These are phyloP conservation scores for Rhadina sibilatrix DNA, from an alignment of 2,113 vertebrate species.

Conservation along the genomic window DNA sequence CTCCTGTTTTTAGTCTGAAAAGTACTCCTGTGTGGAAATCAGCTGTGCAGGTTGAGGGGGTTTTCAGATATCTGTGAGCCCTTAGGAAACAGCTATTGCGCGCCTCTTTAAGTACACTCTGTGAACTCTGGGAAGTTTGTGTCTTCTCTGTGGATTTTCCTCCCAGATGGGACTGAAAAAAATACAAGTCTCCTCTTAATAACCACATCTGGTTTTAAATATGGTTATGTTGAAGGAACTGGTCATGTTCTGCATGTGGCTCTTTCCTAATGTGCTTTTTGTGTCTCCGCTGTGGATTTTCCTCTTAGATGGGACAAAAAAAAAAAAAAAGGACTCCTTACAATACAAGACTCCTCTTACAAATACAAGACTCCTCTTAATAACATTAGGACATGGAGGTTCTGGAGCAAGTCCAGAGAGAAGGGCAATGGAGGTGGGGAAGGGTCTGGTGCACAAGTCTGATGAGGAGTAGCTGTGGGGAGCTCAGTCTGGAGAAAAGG, in stretches of 20 bases:
- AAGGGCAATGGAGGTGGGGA: background rate
- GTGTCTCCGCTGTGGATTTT: background rate
- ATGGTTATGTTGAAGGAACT: rapidly evolving
- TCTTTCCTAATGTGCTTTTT: rapidly evolving
- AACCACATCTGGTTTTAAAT: background rate
- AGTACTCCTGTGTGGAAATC: rapidly evolving
- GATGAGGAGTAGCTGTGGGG: background rate
- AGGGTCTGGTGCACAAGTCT: background rate
- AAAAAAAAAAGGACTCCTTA: background rate
- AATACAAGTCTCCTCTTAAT: background rate
- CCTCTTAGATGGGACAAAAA: background rate
- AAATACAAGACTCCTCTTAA: background rate
- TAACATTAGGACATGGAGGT: background rate
- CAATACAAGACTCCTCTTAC: background rate
- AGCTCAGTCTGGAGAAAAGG: background rate
- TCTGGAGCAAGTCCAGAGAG: background rate
- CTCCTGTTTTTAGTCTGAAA: background rate
- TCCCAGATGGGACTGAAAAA: background rate
- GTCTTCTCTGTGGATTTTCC: background rate
- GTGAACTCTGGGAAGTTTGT: background rate
- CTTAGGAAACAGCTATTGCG: background rate
- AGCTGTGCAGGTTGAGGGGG: background rate
- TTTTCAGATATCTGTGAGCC: background rate
- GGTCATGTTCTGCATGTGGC: rapidly evolving
- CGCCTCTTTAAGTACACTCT: background rate